Percentiles rank a stretch among this genome's conserved stretches.
phyloP scores from a whole-genome alignment of 2,797 vertebrate genomes.

The Aldrovandia affinis region DNA sequence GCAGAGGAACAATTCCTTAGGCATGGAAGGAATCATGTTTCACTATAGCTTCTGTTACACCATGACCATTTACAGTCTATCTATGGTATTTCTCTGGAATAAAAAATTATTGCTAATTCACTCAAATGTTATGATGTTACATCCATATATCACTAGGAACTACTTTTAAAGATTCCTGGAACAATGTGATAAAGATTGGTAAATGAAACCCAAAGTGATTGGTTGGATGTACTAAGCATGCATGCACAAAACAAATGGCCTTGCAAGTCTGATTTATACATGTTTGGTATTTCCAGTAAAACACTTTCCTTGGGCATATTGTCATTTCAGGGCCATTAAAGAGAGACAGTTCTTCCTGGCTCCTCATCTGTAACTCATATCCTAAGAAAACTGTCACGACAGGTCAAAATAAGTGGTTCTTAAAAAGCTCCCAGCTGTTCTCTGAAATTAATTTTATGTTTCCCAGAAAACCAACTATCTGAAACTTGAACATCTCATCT shows the following conservation, averaged over 20 bases:
- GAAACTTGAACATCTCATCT: conserved; percentile 20
- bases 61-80: neutral
- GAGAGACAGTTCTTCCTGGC: neutral
- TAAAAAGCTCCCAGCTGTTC: neutral
- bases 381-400: neutral
- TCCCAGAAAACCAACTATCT: conserved; percentile 11
- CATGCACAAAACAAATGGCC: neutral
- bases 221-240: neutral
- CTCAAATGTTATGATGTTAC: neutral
- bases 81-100: neutral
- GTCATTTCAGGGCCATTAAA: neutral
- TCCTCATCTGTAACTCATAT: neutral
- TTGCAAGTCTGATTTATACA: neutral
- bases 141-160: neutral
- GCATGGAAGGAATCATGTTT: conserved; percentile 4
- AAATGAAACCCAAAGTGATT: neutral
- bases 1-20: conserved; percentile 13
- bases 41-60: neutral
- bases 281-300: neutral
- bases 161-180: neutral
- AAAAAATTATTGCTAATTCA: neutral
- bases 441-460: conserved; percentile 7
- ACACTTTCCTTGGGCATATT: neutral
- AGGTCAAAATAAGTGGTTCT: neutral
- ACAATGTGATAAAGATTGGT: neutral